Conservation (phyloP, 2,797 vertebrate species). For the Discoglossus pictus region DNA sequence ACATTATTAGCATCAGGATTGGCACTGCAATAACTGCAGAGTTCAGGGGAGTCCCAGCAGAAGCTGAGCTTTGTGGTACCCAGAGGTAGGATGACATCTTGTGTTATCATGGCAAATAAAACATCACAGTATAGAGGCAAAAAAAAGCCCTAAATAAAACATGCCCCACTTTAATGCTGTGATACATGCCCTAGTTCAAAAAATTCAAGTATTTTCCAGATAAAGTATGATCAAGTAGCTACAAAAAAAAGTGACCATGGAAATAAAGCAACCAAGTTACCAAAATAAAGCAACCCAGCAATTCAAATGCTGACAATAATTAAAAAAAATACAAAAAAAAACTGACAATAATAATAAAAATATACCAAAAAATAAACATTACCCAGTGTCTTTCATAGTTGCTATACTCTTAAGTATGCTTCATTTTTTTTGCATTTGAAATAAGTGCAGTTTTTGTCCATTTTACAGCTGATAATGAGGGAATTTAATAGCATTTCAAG, state of each 20-base stretch:
- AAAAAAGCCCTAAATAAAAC: slow-evolving; percentile 50
- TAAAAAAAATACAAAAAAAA: slow-evolving; percentile 3
- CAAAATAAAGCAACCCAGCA: too few relatives aligned
- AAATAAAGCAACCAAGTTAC: slow-evolving; percentile 8
- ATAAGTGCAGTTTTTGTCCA: too few relatives aligned
- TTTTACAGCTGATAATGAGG: too few relatives aligned
- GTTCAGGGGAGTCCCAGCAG: slow-evolving; percentile 88
- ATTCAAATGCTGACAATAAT: neutral
- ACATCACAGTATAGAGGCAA: slow-evolving; percentile 18
- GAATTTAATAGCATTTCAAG: too few relatives aligned
- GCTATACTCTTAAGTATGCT: too few relatives aligned
- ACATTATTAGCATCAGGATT: slow-evolving; percentile 99
- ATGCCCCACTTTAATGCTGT: slow-evolving; percentile 60
- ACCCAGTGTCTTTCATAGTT: too few relatives aligned
- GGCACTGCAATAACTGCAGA: slow-evolving; percentile 91
- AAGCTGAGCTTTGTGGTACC: slow-evolving; percentile 69
- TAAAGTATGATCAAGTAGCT: too few relatives aligned
- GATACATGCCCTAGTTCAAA: slow-evolving; percentile 57
- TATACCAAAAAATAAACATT: neutral
- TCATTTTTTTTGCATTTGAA: too few relatives aligned
- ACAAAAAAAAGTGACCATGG: slow-evolving; percentile 55
- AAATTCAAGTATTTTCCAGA: slow-evolving; percentile 81
- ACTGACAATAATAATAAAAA: neutral
- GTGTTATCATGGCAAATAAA: slow-evolving; percentile 8
- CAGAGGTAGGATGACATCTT: slow-evolving; percentile 60